Evolutionary conservation across 2,888 invertebrate species (phyloP).

Genomic region (Drosophila prolongata): DNA sequence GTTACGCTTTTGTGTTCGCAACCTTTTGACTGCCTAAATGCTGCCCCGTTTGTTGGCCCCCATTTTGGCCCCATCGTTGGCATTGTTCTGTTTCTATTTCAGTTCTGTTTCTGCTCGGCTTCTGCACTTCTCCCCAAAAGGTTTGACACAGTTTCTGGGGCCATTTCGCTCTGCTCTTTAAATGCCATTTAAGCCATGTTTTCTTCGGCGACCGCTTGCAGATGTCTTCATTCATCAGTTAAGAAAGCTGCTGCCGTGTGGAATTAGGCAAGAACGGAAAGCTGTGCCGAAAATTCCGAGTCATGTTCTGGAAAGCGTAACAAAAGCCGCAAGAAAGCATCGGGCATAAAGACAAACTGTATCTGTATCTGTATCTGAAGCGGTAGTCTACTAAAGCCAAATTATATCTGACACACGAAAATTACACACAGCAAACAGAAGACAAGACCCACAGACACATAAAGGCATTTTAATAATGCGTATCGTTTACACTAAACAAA

Average conservation of each 20-base stretch:
- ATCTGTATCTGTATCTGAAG: conserved; percentile 44
- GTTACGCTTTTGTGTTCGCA: conserved; percentile 70
- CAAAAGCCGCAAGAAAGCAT: conserved; percentile 54
- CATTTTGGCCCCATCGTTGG: conserved; percentile 46
- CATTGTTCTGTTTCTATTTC: conserved; percentile 62
- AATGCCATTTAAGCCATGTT: conserved; percentile 61
- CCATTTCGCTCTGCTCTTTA: conserved; percentile 64
- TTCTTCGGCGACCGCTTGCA: conserved; percentile 22
- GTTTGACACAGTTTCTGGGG: conserved; percentile 75
- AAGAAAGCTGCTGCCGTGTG: conserved; percentile 59
- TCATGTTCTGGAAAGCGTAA: conserved; percentile 78
- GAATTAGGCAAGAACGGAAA: conserved; percentile 60
- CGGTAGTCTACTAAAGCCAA: conserved; percentile 36
- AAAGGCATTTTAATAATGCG: conserved; percentile 70
- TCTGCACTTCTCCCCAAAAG: conserved; percentile 68
- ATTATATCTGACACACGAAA: conserved; percentile 61
- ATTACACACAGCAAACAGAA: conserved; percentile 28
- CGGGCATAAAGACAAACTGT: conserved; percentile 27
- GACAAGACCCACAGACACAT: conserved; percentile 22
- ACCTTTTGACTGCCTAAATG: conserved; percentile 59
- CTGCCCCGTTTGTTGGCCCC: conserved; percentile 64
- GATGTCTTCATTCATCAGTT: conserved; percentile 54
- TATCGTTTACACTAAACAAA: conserved; percentile 63
- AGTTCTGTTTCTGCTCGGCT: conserved; percentile 48
- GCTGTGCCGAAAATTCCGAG: conserved; percentile 63